Conservation (phyloP, 2,888 invertebrate genomes). For the Tinea pellionella region DNA sequence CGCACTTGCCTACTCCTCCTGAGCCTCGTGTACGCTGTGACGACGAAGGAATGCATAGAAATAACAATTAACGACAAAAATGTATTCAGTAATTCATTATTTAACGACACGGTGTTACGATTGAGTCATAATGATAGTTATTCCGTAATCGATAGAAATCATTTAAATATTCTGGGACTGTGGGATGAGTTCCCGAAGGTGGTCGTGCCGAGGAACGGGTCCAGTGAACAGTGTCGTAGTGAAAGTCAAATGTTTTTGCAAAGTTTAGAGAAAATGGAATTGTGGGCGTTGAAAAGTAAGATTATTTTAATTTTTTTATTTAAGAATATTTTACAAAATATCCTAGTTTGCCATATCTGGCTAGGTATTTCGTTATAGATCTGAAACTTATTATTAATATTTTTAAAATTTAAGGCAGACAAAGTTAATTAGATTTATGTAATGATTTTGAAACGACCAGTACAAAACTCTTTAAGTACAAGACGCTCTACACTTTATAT, state of each 20-base stretch:
- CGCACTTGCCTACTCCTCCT: slow-evolving; percentile 43
- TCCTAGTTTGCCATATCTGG: too few species aligned
- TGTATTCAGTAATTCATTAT: slow-evolving; percentile 35
- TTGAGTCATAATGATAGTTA: slow-evolving; percentile 36
- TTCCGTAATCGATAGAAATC: slow-evolving; percentile 29
- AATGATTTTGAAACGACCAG: too few species aligned
- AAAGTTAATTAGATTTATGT: too few species aligned
- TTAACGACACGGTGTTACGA: slow-evolving; percentile 46
- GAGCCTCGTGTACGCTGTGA: slow-evolving; percentile 29
- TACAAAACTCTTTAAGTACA: too few species aligned
- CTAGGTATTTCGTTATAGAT: too few species aligned
- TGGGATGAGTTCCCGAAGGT: slow-evolving; percentile 55
- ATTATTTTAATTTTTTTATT: slow-evolving; percentile 17
- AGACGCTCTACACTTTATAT: too few species aligned
- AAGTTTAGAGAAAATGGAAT: slow-evolving; percentile 47
- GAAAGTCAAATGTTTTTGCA: slow-evolving; percentile 49
- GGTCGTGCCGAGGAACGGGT: slow-evolving; percentile 53
- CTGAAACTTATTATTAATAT: too few species aligned
- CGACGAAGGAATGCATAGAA: slow-evolving; percentile 54
- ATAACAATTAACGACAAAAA: slow-evolving; percentile 44
- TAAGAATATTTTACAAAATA: not conserved
- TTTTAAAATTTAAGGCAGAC: too few species aligned
- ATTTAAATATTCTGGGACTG: slow-evolving; percentile 41
- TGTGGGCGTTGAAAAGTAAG: slow-evolving; percentile 71
- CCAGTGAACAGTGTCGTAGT: slow-evolving; percentile 54